Conservation (phyloP, 2,888 invertebrate species). For the Limnephilus marmoratus region DNA sequence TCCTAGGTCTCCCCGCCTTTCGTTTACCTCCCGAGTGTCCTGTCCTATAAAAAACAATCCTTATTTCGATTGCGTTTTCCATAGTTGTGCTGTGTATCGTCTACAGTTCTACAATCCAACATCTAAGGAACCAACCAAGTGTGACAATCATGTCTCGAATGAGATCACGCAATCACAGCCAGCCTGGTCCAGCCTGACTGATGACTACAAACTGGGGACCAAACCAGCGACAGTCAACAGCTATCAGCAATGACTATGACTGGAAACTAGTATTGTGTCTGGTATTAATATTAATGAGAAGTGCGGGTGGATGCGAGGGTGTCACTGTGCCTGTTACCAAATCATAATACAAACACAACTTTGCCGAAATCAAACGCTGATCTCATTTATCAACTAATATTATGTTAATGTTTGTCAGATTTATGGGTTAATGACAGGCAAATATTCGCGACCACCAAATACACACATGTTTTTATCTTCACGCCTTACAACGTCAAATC, state of each 20-base stretch:
- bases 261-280: background rate
- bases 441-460: background rate
- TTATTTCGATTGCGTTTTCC: background rate
- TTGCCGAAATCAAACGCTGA: background rate
- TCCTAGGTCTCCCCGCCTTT: no score
- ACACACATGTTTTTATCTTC: background rate
- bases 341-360: background rate
- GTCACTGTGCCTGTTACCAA: background rate
- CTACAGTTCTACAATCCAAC: background rate
- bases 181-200: background rate
- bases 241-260: background rate
- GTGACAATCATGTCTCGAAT: background rate
- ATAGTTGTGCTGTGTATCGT: background rate
- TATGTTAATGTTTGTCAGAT: background rate
- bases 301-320: slow-evolving; percentile 11
- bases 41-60: no score
- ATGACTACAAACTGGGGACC: background rate
- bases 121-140: background rate
- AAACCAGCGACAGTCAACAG: background rate
- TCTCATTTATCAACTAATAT: background rate
- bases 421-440: background rate
- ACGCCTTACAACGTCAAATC: background rate
- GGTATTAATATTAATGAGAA: background rate
- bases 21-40: no score
- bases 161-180: slow-evolving; percentile 29